phyloP scores from a whole-genome alignment of 2,797 vertebrate species.

The Esox lucius region DNA sequence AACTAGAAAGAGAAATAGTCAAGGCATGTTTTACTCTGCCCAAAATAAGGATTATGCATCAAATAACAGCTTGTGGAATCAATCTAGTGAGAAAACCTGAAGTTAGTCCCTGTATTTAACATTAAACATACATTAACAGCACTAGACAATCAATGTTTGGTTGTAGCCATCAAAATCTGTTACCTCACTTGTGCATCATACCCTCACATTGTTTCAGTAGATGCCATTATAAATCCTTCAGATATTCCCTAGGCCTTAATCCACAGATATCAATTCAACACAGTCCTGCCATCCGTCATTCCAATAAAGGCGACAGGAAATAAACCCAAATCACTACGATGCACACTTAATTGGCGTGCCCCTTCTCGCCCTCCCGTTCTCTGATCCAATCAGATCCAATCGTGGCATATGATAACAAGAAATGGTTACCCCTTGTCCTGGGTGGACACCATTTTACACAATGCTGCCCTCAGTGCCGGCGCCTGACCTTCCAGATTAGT shows the following conservation, averaged over 20 bases:
- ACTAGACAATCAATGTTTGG: background rate
- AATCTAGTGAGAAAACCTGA: background rate
- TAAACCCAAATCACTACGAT: background rate
- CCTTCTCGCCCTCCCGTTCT: background rate
- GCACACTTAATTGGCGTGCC: background rate
- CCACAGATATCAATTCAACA: background rate
- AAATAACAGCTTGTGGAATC: background rate
- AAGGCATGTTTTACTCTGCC: too few species aligned
- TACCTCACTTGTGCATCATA: too few species aligned
- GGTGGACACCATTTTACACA: constrained; percentile 28
- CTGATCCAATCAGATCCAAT: background rate
- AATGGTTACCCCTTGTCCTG: background rate
- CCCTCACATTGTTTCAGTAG: too few species aligned
- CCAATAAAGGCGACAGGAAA: background rate
- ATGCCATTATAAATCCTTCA: background rate
- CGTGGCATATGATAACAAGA: background rate
- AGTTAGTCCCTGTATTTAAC: background rate
- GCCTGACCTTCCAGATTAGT: background rate
- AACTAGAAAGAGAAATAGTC: too few species aligned
- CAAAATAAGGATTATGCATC: too few species aligned
- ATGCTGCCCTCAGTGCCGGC: background rate
- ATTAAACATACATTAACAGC: background rate
- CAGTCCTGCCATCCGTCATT: background rate
- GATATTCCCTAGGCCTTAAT: background rate
- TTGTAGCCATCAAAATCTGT: background rate